phyloP scores from a whole-genome alignment of 2,888 invertebrate genomes.

The Agelastica alni region DNA sequence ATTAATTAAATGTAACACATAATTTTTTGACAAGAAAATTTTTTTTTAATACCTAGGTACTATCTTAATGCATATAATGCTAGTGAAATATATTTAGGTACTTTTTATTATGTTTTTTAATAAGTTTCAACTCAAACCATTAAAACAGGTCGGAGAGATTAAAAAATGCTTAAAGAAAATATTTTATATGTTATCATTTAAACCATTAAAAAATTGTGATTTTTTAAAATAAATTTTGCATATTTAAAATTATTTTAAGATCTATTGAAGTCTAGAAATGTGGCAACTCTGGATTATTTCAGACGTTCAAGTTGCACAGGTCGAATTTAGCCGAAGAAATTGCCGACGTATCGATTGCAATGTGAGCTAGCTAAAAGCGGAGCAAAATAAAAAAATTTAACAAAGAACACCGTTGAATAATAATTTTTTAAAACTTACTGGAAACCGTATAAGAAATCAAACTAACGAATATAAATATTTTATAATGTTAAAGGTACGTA shows the following conservation, averaged over 20 bases:
- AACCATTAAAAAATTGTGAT: background rate
- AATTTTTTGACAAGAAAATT: too few relatives aligned
- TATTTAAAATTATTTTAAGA: background rate
- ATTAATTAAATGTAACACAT: too few relatives aligned
- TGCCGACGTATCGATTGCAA: conserved; percentile 30
- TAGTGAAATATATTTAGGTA: too few relatives aligned
- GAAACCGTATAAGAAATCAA: background rate
- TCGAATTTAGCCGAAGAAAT: conserved; percentile 24
- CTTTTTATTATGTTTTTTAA: too few relatives aligned
- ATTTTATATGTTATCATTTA: too few relatives aligned
- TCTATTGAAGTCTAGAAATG: conserved; percentile 7
- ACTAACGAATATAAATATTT: background rate
- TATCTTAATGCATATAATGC: too few relatives aligned
- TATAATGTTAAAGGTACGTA: too few relatives aligned
- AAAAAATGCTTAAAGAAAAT: too few relatives aligned
- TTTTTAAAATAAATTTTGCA: background rate
- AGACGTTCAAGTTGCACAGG: conserved; percentile 23
- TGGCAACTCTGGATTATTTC: conserved; percentile 24
- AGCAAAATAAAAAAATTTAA: conserved; percentile 9
- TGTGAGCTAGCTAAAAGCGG: conserved; percentile 5
- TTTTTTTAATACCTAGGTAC: too few relatives aligned
- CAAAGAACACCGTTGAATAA: conserved; percentile 9
- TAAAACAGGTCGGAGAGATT: too few relatives aligned
- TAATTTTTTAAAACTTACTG: conserved; percentile 1
- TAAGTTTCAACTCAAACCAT: too few relatives aligned